These are phyloP conservation scores for Arctia plantaginis DNA, from an alignment of 2,888 invertebrate genomes.

Conservation along the genomic window DNA sequence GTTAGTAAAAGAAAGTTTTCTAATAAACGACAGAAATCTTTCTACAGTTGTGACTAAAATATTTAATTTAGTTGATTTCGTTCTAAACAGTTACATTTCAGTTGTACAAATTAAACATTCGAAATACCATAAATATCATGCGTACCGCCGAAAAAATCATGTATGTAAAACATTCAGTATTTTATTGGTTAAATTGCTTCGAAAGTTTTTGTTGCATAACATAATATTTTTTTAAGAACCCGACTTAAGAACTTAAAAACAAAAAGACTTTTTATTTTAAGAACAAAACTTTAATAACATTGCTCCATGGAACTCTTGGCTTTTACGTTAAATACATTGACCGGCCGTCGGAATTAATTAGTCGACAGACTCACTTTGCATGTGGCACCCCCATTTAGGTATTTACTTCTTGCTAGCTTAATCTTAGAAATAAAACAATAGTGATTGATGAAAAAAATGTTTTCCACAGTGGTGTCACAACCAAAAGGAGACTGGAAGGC, in stretches of 20 bases:
- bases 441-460: background rate
- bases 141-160: background rate
- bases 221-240: background rate
- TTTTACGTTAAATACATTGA: too few species aligned
- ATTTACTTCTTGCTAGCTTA: background rate
- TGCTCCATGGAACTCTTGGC: background rate
- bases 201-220: background rate
- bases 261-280: background rate
- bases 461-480: constrained; percentile 90
- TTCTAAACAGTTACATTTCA: background rate
- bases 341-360: background rate
- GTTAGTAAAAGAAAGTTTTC: constrained; percentile 1
- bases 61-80: background rate
- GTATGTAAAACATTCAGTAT: background rate
- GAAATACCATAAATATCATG: background rate
- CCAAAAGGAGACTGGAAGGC: constrained; percentile 94
- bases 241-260: too few species aligned
- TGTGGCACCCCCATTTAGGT: background rate
- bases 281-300: background rate
- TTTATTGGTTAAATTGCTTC: background rate
- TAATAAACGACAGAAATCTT: background rate
- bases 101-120: background rate
- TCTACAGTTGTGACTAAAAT: background rate
- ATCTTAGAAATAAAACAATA: background rate
- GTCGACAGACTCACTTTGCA: background rate